Percentiles rank a stretch among this genome's conserved stretches.
Evolutionary conservation across 2,888 invertebrate species (phyloP).

Genomic region (Ochlodes sylvanus): DNA sequence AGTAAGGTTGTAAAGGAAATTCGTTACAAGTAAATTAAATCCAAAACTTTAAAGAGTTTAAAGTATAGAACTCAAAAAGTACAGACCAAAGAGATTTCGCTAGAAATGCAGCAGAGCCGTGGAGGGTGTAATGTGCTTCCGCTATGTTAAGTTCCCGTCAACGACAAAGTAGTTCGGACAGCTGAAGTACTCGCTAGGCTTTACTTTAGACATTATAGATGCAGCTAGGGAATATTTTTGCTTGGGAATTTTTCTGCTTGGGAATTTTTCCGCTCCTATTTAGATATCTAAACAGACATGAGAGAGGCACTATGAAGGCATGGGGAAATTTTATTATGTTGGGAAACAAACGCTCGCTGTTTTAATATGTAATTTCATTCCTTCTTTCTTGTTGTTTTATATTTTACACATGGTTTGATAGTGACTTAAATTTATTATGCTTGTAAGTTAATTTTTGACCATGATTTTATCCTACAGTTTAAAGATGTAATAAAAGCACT

Average conservation of each 20-base stretch:
- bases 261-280: not conserved
- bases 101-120: not conserved
- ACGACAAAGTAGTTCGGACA: slow-evolving; percentile 11
- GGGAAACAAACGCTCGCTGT: not conserved
- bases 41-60: not conserved
- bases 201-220: not conserved
- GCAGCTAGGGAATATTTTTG: not conserved
- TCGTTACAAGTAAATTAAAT: not conserved
- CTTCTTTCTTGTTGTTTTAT: too few relatives aligned
- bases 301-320: not conserved
- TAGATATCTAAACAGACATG: not conserved
- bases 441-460: too few relatives aligned
- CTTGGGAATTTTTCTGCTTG: not conserved
- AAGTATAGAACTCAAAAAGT: not conserved
- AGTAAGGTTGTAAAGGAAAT: not conserved
- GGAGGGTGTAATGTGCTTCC: slow-evolving; percentile 12
- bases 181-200: slow-evolving; percentile 11
- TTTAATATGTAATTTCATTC: not conserved
- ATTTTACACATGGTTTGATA: too few relatives aligned
- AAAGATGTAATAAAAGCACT: too few relatives aligned
- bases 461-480: too few relatives aligned
- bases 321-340: not conserved
- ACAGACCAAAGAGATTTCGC: not conserved
- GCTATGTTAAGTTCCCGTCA: slow-evolving; percentile 14
- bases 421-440: too few relatives aligned